Conservation (phyloP, 2,797 vertebrate species). For the Ciconia nigra region DNA sequence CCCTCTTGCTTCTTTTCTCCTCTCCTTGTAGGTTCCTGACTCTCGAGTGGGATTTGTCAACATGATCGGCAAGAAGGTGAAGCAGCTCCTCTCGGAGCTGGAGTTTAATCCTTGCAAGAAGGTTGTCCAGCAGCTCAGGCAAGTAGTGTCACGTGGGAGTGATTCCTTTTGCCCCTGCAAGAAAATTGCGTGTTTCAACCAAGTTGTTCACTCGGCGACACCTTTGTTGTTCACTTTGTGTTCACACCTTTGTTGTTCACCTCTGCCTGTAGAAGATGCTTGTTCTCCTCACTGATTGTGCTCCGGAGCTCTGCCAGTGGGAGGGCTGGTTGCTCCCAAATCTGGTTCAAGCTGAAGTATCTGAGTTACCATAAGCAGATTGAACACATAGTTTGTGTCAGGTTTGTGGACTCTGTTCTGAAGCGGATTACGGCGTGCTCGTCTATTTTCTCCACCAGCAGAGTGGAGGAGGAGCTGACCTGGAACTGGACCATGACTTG, state of each 20-base stretch:
- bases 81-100: not conserved
- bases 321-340: not conserved
- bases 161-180: not conserved
- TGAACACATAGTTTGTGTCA: not conserved
- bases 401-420: not conserved
- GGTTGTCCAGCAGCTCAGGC: not conserved
- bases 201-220: not conserved
- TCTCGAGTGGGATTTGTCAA: accelerated
- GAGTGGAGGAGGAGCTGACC: not conserved
- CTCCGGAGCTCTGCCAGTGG: not conserved
- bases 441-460: not conserved
- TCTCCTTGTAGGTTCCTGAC: not conserved
- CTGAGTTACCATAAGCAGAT: not conserved
- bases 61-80: not conserved
- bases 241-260: not conserved
- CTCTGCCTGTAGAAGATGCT: not conserved
- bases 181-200: not conserved
- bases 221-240: not conserved
- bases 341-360: not conserved
- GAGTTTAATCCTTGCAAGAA: not conserved
- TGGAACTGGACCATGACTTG: not conserved
- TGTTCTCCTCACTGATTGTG: not conserved
- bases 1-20: not conserved
- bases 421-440: not conserved
- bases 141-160: accelerated